Evolutionary conservation across 2,888 invertebrate species (phyloP).

Genomic region (Tiliacea citrago): DNA sequence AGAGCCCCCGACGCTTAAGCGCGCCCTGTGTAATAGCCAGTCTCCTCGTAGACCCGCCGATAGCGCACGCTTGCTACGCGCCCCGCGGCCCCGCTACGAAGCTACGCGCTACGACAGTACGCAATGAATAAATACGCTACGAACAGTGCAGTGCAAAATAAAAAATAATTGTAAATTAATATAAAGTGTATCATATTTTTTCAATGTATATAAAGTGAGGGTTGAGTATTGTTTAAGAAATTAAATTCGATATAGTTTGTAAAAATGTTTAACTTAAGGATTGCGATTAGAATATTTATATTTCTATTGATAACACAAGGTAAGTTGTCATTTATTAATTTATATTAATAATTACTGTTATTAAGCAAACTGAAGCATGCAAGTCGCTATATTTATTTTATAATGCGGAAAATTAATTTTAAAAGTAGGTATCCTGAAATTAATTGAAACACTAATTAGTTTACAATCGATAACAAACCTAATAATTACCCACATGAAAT

Average conservation of each 20-base stretch:
- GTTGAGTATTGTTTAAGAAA: conserved; percentile 61
- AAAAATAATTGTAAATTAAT: conserved; percentile 45
- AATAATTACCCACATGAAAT: neutral
- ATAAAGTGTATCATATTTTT: conserved; percentile 59
- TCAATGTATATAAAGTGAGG: conserved; percentile 65
- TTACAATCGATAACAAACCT: neutral
- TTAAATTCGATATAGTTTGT: conserved; percentile 60
- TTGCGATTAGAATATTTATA: conserved; percentile 68
- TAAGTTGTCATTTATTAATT: conserved; percentile 58
- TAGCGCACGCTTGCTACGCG: conserved; percentile 72
- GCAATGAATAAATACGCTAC: conserved; percentile 62
- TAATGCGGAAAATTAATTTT: neutral
- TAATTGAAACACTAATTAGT: neutral
- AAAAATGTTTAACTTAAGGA: conserved; percentile 71
- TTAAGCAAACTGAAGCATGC: neutral
- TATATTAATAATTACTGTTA: neutral
- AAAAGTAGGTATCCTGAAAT: neutral
- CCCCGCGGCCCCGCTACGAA: conserved; percentile 60
- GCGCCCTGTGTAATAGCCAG: conserved; percentile 69
- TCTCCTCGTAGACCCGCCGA: conserved; percentile 69
- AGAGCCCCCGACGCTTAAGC: conserved; percentile 63
- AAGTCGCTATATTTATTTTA: neutral
- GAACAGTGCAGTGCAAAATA: conserved; percentile 63
- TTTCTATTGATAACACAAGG: conserved; percentile 73
- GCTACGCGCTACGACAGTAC: conserved; percentile 63